These are phyloP conservation scores for Dromococcyx pavoninus DNA, from an alignment of 2,797 vertebrate genomes.

Conservation along the genomic window DNA sequence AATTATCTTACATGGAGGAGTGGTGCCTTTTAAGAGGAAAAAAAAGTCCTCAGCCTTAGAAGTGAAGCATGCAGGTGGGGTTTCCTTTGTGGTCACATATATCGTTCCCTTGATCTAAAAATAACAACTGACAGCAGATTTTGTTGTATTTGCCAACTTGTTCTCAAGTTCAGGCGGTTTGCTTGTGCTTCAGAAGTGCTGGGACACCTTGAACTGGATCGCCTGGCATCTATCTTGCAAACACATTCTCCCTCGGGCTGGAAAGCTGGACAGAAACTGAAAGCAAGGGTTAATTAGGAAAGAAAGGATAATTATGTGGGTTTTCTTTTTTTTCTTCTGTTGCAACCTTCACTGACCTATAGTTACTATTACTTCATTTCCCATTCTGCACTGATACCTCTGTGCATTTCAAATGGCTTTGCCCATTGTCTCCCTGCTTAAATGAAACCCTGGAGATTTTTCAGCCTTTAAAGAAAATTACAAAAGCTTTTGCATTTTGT, in stretches of 20 bases:
- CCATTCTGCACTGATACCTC: neutral
- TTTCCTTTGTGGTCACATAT: conserved; percentile 54
- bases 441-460: conserved; percentile 23
- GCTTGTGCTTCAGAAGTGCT: neutral
- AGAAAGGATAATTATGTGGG: neutral
- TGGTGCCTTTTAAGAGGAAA: neutral
- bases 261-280: neutral
- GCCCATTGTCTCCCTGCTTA: neutral
- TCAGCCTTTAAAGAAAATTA: conserved; percentile 23
- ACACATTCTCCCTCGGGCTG: neutral
- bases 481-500: conserved; percentile 15
- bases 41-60: neutral
- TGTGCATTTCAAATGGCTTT: conserved; percentile 3
- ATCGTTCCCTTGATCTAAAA: conserved; percentile 23
- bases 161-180: conserved; percentile 18
- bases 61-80: conserved; percentile 14
- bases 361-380: neutral
- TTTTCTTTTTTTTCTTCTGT: neutral
- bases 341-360: conserved; percentile 18
- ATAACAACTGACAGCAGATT: conserved; percentile 22
- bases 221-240: neutral
- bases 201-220: conserved; percentile 22
- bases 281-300: conserved; percentile 42
- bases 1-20: neutral
- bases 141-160: neutral